Evolutionary conservation across 2,113 vertebrate species (phyloP), one percentile per base, ranked within the genome.

Genomic region (Raphicerus campestris): DNA sequence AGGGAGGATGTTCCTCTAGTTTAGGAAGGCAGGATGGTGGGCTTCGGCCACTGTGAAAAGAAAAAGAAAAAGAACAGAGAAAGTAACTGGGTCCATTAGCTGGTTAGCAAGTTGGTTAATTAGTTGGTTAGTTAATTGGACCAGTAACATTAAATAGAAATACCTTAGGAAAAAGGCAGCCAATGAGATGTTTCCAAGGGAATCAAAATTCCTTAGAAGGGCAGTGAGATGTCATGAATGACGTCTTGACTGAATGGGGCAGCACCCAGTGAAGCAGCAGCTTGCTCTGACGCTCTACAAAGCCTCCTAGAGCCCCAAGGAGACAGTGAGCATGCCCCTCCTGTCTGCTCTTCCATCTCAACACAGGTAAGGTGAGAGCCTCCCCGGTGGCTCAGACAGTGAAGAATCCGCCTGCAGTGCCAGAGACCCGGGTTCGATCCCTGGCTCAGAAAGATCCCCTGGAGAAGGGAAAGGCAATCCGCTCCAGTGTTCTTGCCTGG

Each of bases 301-400:
- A 8, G 35, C 13, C 15, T 11, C 7, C 45, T 5, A 2, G 58
- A 35, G 7, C 39, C 70, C 32, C n/a, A 28, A 2, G 60, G 0
- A 1, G 4, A 14, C 8, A 4, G 0, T 6, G 5, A 14, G 2
- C 4, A 1, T 1, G 32, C 15, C 61, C 7, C 32, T 39, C 63
- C 58, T 1, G 1, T 1, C 47, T 15, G 0, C 78, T 35, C 10
- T 3, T 56, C n/a, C 3, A 3, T 81, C 30, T 15, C 86, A n/a
- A 2, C 4, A 1, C 1, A 22, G 55, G 42, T 6, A 7, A 32
- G 2, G 26, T 0, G 32, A 63, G 70, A 14, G 35, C 35, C 22
- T 24, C 20, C 35, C 10, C 42, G 10, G 35, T 0, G 35, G 20
- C 35, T 42, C 35, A 26, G 70, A 7, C 24, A 2, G 22, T 2